Conservation (phyloP, 2,113 vertebrate genomes). For the Acrocephalus kingi region DNA sequence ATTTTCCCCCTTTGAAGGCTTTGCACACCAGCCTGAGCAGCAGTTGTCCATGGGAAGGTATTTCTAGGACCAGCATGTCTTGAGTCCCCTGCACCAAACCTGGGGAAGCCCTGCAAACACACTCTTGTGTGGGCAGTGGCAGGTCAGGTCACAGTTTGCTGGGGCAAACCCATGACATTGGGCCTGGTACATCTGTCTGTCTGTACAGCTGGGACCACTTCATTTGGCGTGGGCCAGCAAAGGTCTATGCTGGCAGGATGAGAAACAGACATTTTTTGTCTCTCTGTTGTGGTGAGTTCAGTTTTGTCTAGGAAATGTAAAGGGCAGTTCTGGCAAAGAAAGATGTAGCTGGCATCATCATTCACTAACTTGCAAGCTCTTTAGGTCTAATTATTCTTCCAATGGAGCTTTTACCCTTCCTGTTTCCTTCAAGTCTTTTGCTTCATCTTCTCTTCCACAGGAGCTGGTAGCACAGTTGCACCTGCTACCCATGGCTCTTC, state of each 20-base stretch:
- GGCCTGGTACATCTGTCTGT: not conserved
- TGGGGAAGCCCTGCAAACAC: accelerated
- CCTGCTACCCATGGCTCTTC: not conserved
- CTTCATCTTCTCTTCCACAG: not conserved
- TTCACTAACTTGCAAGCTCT: not conserved
- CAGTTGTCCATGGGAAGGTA: not conserved
- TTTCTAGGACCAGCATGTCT: accelerated
- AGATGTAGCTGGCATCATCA: not conserved
- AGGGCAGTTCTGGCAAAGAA: not conserved
- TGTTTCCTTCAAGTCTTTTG: not conserved
- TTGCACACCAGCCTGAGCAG: not conserved
- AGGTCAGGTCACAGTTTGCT: not conserved
- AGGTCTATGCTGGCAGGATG: not conserved
- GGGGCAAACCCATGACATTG: not conserved
- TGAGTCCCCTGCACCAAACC: accelerated
- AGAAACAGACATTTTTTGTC: not conserved
- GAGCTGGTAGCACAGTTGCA: not conserved
- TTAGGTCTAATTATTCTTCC: not conserved
- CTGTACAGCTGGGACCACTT: not conserved
- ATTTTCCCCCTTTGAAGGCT: not conserved
- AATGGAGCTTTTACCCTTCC: not conserved
- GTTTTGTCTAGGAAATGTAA: not conserved
- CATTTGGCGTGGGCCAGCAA: accelerated
- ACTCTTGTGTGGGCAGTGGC: no score
- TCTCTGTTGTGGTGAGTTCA: not conserved